Evolutionary conservation across 2,888 invertebrate genomes (phyloP).

Genomic region (Harpalus rufipes): DNA sequence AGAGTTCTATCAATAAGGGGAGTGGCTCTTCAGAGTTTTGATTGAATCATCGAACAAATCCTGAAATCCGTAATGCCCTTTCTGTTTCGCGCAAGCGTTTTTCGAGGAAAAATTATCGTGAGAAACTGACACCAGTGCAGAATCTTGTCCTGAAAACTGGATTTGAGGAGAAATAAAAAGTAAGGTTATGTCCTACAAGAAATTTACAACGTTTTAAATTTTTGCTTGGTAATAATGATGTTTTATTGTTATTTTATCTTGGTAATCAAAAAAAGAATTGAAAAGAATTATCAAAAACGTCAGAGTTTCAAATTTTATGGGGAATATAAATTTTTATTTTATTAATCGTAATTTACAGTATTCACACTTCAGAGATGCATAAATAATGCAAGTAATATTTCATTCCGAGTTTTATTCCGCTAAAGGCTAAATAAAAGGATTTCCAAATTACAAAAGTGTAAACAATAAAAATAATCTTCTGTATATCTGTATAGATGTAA

Average conservation of each 20-base stretch:
- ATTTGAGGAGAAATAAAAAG: not conserved
- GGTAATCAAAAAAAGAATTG: not conserved
- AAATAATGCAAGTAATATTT: too few species aligned
- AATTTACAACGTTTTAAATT: not conserved
- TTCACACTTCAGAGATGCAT: too few species aligned
- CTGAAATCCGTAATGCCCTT: conserved; percentile 10
- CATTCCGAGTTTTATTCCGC: too few species aligned
- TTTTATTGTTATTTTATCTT: not conserved
- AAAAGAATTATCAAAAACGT: too few species aligned
- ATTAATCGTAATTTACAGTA: too few species aligned
- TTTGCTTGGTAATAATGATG: not conserved
- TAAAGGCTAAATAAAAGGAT: too few species aligned
- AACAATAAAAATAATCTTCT: too few species aligned
- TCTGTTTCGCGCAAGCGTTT: conserved; percentile 7
- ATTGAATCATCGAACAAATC: conserved; percentile 52
- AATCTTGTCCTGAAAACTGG: not conserved
- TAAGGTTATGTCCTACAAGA: conserved; percentile 16
- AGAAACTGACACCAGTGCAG: not conserved
- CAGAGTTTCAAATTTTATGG: too few species aligned
- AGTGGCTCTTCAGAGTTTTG: conserved; percentile 41
- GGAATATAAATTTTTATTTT: too few species aligned
- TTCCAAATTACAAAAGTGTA: too few species aligned
- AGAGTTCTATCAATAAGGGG: conserved; percentile 45
- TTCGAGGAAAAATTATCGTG: not conserved
- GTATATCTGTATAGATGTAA: too few species aligned